Base-by-base conservation (phyloP, 2,888 invertebrate species). In the Andrena haemorrhoa region DNA sequence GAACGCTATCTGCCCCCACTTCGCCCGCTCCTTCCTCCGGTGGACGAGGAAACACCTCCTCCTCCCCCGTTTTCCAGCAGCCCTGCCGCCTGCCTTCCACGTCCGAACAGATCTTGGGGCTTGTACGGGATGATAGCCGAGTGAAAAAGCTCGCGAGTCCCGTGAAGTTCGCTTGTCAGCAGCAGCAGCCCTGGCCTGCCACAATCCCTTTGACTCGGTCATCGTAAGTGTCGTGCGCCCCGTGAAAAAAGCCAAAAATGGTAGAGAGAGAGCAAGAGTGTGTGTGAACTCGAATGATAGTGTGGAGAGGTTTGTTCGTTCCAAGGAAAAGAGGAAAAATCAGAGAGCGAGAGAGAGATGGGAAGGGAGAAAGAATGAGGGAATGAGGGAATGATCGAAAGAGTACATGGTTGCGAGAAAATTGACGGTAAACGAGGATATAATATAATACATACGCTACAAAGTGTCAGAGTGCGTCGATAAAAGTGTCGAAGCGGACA, bases 161-260 rank as follows among this genome's bases (percentile, higher is more conserved):
- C 88, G 87, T 87, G 88, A 83, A 87, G 88, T 85, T 83, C 78
- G 87, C 77, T 86, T 88, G 85, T 85, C 89, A 85, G 86, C 58
- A 70, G 68, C 89, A 89, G 88, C 88, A 91, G 92, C 90, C 92
- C 93, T 93, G 93, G 93, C 93, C 93, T 93, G 92, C 92, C 93
- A 93, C 92, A 92, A 94, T 93, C 93, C 93, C 91, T 94, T 93
- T 92, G 92, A 93, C 88, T 93, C 93, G 90, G 93, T 93, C 92
- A 93, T 93, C 93, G 93, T 94, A 92, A 94, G 93, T 94, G 87
- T 88, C 83, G 86, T 77, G 75, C 66, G 41, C 74, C 68, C 60
- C 71, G 78, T 41, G 71, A 49, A 68, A 53, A 66, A 20, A 31
- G 29, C 29, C 29, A 61, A 12, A 69, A 71, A 60, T 35, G 76